Conservation (phyloP, 1,140 invertebrate species). For the Berghia stephanieae region DNA sequence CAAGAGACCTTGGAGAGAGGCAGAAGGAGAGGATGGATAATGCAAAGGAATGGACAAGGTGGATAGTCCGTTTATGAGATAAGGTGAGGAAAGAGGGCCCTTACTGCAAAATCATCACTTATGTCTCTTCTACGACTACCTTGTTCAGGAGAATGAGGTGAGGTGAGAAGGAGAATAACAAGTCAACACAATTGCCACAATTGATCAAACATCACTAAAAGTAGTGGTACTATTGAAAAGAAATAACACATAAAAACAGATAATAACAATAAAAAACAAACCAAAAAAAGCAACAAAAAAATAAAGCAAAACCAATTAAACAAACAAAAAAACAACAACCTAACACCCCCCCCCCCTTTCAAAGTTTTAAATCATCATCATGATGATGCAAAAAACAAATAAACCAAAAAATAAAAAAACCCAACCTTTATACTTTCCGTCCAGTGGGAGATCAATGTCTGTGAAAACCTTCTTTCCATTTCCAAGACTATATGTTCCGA, state of each 20-base stretch:
- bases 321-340: not conserved
- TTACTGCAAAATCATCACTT: not conserved
- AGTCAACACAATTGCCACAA: not conserved
- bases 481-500: slow-evolving; percentile 86
- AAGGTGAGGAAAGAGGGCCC: not conserved
- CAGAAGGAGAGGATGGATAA: too few species aligned
- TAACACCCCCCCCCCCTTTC: too few species aligned
- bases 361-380: too few species aligned
- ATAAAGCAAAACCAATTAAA: not conserved
- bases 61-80: not conserved
- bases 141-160: too few species aligned
- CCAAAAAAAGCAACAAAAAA: not conserved
- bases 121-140: too few species aligned
- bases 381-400: too few species aligned
- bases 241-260: not conserved
- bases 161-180: not conserved
- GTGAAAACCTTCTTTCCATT: slow-evolving; percentile 79
- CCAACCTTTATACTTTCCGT: slow-evolving; percentile 58
- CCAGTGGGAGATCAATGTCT: slow-evolving; percentile 87
- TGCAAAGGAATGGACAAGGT: not conserved
- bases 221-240: not conserved
- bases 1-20: too few species aligned
- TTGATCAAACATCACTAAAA: not conserved
- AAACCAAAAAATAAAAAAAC: not conserved
- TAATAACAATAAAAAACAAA: not conserved